Conservation (phyloP, 2,113 vertebrate genomes). For the Podarcis cretensis region DNA sequence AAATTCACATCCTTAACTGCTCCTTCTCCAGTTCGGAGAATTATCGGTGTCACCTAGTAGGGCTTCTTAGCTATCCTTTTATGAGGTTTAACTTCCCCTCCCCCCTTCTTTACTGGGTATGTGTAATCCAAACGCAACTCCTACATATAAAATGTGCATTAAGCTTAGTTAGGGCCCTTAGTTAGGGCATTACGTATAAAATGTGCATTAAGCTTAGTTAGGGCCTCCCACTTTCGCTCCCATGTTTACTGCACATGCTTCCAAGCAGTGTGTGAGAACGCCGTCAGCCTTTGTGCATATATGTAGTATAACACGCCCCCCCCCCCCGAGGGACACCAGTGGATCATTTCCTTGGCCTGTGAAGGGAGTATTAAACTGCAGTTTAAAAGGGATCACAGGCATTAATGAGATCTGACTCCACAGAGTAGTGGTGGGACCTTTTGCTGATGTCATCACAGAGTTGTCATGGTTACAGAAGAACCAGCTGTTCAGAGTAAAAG, state of each 20-base stretch:
- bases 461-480: constrained; percentile 66
- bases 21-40: not conserved
- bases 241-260: not conserved
- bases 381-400: constrained; percentile 24
- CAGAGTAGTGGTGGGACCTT: constrained; percentile 37
- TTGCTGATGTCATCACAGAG: constrained; percentile 39
- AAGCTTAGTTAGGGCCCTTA: not conserved
- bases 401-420: constrained; percentile 40
- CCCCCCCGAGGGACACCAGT: not conserved
- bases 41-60: too few relatives aligned
- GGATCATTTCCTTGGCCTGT: not conserved
- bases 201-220: not conserved
- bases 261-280: not conserved
- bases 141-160: not conserved
- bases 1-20: not conserved
- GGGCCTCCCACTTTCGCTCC: not conserved
- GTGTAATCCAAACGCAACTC: not conserved
- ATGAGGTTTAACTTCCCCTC: not conserved
- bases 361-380: not conserved
- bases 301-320: not conserved
- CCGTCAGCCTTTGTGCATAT: not conserved
- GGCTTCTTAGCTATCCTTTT: not conserved
- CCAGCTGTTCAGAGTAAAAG: constrained; percentile 43
- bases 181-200: too few relatives aligned
- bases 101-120: not conserved